phyloP scores from a whole-genome alignment of 2,113 vertebrate genomes.

The Caretta caretta region DNA sequence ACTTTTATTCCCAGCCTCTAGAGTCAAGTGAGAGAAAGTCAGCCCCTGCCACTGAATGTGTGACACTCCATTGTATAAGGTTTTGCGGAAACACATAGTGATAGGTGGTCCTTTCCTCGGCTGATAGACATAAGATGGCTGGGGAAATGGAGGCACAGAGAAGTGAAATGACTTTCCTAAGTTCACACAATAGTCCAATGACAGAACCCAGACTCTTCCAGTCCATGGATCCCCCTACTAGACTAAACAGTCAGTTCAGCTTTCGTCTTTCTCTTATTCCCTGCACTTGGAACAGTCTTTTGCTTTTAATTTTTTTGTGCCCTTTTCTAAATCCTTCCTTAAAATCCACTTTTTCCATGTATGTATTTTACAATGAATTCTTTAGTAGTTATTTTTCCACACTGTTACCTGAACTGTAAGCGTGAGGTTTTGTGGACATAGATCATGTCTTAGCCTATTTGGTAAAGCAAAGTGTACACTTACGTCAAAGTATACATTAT shows the following conservation, averaged over 20 bases:
- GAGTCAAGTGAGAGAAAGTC: background rate
- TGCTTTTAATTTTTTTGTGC: background rate
- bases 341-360: background rate
- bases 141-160: too few relatives aligned
- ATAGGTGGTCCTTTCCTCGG: background rate
- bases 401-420: background rate
- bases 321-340: background rate
- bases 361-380: background rate
- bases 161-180: background rate
- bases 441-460: background rate
- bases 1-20: too few relatives aligned
- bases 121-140: too few relatives aligned
- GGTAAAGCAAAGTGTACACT: background rate
- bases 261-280: background rate
- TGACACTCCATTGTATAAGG: background rate
- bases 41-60: background rate
- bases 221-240: background rate
- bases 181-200: background rate
- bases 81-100: background rate
- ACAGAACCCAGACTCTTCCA: background rate
- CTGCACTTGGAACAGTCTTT: background rate
- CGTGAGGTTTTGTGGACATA: background rate
- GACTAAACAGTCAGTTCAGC: background rate
- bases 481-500: background rate
- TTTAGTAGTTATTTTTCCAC: background rate